A percentile compares a stretch with the other conserved stretches of the same genome.
phyloP scores from a whole-genome alignment of 2,888 invertebrate species.

The Rhagonycha fulva region DNA sequence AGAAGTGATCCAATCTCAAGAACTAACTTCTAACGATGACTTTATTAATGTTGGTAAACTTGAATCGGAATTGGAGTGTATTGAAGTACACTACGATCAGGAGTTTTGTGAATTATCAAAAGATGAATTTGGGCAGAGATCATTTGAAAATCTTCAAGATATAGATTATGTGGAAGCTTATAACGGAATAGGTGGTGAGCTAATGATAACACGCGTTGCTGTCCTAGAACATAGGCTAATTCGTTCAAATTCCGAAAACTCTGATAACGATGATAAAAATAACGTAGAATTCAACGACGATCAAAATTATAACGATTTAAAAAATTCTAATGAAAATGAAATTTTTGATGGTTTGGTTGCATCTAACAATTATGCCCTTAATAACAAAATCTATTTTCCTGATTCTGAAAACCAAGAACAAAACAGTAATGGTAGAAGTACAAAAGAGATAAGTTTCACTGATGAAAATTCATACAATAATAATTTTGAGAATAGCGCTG shows the following conservation, averaged over 20 bases:
- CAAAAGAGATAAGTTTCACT: not conserved
- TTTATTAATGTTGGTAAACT: not conserved
- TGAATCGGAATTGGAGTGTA: not conserved
- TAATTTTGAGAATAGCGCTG: not conserved
- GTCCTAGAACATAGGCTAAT: conserved; percentile 29
- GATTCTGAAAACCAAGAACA: not conserved
- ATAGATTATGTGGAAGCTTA: conserved; percentile 44
- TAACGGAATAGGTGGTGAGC: conserved; percentile 43
- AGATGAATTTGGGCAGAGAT: conserved; percentile 34
- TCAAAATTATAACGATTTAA: not conserved
- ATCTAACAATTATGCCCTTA: not conserved
- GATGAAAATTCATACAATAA: not conserved
- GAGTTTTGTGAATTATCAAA: conserved; percentile 4
- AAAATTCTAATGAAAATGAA: not conserved
- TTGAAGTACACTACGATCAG: not conserved
- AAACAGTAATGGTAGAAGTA: not conserved
- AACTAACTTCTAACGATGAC: not conserved
- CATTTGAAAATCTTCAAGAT: conserved; percentile 29
- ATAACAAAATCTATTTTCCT: not conserved
- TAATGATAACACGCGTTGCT: conserved; percentile 39
- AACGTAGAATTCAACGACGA: not conserved
- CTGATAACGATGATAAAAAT: not conserved
- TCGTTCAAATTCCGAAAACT: not conserved
- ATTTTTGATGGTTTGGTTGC: not conserved
- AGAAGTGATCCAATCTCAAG: not conserved